Conservation (phyloP, 2,113 vertebrate genomes). For the Pygoscelis antarcticus region DNA sequence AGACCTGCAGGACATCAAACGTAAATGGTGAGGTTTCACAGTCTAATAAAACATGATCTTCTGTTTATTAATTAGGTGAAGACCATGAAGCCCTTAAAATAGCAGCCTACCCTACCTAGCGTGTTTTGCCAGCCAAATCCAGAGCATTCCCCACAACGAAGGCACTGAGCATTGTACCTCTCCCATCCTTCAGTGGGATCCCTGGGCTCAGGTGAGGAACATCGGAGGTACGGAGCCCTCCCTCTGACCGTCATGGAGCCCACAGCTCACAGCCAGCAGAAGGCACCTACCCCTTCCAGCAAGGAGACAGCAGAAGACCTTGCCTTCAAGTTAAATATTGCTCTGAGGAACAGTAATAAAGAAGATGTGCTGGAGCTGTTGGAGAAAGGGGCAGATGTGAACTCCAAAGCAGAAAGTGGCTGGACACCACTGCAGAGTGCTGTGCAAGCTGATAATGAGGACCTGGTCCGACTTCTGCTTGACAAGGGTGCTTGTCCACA, state of each 20-base stretch:
- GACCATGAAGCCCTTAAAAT: background rate
- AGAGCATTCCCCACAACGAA: rapidly evolving
- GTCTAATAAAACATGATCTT: background rate
- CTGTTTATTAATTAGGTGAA: background rate
- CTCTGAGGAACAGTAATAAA: background rate
- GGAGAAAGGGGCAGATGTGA: slow-evolving; percentile 56
- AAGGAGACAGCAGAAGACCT: background rate
- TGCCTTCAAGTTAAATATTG: background rate
- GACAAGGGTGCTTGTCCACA: slow-evolving; percentile 35
- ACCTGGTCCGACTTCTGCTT: slow-evolving; percentile 61
- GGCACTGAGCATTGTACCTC: background rate
- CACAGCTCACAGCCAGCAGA: background rate
- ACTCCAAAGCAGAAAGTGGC: slow-evolving; percentile 21
- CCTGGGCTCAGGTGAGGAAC: background rate
- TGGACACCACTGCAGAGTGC: slow-evolving; percentile 73
- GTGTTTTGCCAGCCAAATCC: background rate
- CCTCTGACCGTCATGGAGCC: background rate
- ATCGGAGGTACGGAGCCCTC: background rate
- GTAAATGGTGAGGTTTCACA: background rate
- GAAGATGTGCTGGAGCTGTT: slow-evolving; percentile 24
- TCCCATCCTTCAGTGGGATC: background rate
- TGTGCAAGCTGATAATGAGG: background rate
- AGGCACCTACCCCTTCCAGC: background rate
- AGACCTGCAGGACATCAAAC: background rate
- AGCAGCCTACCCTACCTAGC: rapidly evolving